A percentile compares a stretch with the other conserved stretches of the same genome.
Evolutionary conservation across 2,113 vertebrate genomes (phyloP).

Genomic region (Sclerurus mexicanus): DNA sequence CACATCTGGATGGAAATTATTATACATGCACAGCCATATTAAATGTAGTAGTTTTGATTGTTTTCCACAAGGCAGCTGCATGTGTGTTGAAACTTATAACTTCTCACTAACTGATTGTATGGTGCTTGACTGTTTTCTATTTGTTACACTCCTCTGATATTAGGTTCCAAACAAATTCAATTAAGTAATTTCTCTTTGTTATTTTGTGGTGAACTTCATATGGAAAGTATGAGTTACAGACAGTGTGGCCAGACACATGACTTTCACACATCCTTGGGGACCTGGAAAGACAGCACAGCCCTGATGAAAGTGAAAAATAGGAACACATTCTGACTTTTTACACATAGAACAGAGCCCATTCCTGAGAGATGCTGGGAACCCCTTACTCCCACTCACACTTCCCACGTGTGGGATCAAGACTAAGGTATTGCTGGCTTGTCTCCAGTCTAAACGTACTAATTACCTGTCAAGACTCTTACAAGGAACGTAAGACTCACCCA

Average conservation of each 20-base stretch:
- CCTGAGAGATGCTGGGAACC: neutral
- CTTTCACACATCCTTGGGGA: neutral
- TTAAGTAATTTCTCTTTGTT: constrained; percentile 32
- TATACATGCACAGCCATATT: neutral
- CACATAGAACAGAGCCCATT: neutral
- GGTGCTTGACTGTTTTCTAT: neutral
- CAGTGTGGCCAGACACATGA: neutral
- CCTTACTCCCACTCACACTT: neutral
- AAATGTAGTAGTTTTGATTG: neutral
- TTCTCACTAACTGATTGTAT: neutral
- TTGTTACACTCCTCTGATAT: constrained; percentile 29
- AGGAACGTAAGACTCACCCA: neutral
- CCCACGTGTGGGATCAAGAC: neutral
- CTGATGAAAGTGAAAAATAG: neutral
- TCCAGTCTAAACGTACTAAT: neutral
- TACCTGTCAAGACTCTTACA: neutral
- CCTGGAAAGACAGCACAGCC: neutral
- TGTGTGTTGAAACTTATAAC: constrained; percentile 6
- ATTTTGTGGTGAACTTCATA: constrained; percentile 29
- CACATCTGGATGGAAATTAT: neutral
- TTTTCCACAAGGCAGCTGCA: neutral
- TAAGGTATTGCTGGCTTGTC: neutral
- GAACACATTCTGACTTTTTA: neutral
- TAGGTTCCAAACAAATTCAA: constrained; percentile 42
- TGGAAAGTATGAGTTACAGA: constrained; percentile 33